phyloP scores from a whole-genome alignment of 2,113 vertebrate genomes.

The Jaculus jaculus region DNA sequence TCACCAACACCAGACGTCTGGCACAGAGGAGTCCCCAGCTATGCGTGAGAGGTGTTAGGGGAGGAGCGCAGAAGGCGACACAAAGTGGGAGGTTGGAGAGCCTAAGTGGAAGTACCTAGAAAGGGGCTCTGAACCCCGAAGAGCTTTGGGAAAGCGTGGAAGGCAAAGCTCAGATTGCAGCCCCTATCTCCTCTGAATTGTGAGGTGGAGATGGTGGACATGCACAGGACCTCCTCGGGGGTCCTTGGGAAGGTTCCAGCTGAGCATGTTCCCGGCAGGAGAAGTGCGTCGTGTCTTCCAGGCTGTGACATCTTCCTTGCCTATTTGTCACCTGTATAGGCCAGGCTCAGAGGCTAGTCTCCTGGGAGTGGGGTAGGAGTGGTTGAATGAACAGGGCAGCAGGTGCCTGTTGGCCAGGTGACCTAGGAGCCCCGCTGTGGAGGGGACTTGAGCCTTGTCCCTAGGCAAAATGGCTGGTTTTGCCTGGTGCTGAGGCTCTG shows the following conservation, averaged over 20 bases:
- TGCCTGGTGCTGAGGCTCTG: background rate
- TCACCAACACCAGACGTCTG: no score
- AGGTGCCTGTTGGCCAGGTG: fast-evolving
- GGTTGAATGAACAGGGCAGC: fast-evolving
- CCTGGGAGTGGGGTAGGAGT: background rate
- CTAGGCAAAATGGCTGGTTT: fast-evolving
- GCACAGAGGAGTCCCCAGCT: background rate
- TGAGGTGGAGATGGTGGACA: fast-evolving
- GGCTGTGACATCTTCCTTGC: fast-evolving
- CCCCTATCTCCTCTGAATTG: fast-evolving
- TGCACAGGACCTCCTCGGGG: fast-evolving
- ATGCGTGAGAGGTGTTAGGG: no score
- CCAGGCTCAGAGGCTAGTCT: background rate
- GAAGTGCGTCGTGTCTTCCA: background rate
- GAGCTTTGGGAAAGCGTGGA: no score
- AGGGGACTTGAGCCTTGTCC: no score
- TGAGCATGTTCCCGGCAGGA: background rate
- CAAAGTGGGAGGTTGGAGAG: fast-evolving
- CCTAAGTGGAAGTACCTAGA: background rate
- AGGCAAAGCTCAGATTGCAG: fast-evolving
- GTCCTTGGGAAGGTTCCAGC: background rate
- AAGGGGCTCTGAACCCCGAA: fast-evolving
- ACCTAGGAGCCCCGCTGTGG: no score
- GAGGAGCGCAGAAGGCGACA: fast-evolving
- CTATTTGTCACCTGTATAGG: background rate